phyloP scores from a whole-genome alignment of 1,140 invertebrate species.

The Helicoverpa armigera region DNA sequence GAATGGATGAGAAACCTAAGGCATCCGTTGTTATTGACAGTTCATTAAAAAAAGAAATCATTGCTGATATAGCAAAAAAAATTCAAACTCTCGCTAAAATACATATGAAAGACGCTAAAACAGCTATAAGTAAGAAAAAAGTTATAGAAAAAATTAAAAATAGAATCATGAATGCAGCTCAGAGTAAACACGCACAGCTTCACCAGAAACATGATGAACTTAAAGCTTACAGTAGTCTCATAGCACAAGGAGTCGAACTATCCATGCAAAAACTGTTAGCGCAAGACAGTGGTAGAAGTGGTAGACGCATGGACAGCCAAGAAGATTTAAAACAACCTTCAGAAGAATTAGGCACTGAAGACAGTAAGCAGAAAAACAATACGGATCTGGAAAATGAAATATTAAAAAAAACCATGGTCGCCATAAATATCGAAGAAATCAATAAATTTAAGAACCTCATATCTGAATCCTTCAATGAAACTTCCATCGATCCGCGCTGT shows the following conservation, averaged over 20 bases:
- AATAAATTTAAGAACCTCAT: constrained; percentile 21
- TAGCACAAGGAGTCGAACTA: constrained; percentile 49
- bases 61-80: constrained; percentile 50
- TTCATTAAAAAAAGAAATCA: constrained; percentile 28
- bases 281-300: background rate
- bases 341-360: background rate
- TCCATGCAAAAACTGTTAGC: constrained; percentile 43
- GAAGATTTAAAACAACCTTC: background rate
- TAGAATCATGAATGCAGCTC: constrained; percentile 49
- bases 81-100: constrained; percentile 52
- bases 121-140: constrained; percentile 36
- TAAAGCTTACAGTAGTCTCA: constrained; percentile 49
- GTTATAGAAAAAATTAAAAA: constrained; percentile 53
- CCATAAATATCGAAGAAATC: constrained; percentile 11
- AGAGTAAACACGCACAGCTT: constrained; percentile 48
- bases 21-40: background rate
- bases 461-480: background rate
- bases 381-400: background rate
- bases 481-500: constrained; percentile 39
- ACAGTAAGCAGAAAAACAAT: constrained; percentile 7
- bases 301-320: constrained; percentile 19
- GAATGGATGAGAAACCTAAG: background rate
- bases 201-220: constrained; percentile 50
- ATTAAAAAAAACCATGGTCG: background rate
- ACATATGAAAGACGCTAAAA: constrained; percentile 49